Evolutionary conservation across 2,888 invertebrate genomes (phyloP).

Genomic region (Bombylius major): DNA sequence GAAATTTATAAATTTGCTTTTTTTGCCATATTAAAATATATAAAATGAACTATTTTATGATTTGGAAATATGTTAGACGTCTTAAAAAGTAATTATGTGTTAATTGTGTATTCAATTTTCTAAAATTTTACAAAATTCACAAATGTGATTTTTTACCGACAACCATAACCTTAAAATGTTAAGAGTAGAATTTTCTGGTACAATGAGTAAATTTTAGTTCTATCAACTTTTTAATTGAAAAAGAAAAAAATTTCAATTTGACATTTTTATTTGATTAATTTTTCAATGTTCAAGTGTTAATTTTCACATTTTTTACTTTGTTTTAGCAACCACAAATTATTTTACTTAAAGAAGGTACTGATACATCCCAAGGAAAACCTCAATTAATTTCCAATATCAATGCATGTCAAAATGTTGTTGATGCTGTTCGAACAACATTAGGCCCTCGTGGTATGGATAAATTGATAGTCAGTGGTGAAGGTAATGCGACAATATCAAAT

Average conservation of each 20-base stretch:
- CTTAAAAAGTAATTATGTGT: too few relatives aligned
- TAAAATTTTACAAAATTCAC: too few relatives aligned
- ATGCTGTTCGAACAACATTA: slow-evolving; percentile 90
- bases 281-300: too few relatives aligned
- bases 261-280: too few relatives aligned
- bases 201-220: neutral
- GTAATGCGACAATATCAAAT: slow-evolving; percentile 94
- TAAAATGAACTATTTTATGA: too few relatives aligned
- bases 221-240: too few relatives aligned
- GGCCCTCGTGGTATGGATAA: slow-evolving; percentile 99
- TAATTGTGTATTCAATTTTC: too few relatives aligned
- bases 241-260: too few relatives aligned
- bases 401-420: slow-evolving; percentile 90
- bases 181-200: neutral
- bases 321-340: slow-evolving; percentile 93
- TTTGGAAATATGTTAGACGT: too few relatives aligned
- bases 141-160: neutral
- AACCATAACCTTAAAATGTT: neutral
- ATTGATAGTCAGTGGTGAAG: slow-evolving; percentile 78
- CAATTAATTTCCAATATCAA: slow-evolving; percentile 95
- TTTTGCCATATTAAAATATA: too few relatives aligned
- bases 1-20: too few relatives aligned
- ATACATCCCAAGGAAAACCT: slow-evolving; percentile 87
- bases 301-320: slow-evolving; percentile 1
- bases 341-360: slow-evolving; percentile 94